Conservation (phyloP, 2,888 invertebrate species). For the Clitarchus hookeri region DNA sequence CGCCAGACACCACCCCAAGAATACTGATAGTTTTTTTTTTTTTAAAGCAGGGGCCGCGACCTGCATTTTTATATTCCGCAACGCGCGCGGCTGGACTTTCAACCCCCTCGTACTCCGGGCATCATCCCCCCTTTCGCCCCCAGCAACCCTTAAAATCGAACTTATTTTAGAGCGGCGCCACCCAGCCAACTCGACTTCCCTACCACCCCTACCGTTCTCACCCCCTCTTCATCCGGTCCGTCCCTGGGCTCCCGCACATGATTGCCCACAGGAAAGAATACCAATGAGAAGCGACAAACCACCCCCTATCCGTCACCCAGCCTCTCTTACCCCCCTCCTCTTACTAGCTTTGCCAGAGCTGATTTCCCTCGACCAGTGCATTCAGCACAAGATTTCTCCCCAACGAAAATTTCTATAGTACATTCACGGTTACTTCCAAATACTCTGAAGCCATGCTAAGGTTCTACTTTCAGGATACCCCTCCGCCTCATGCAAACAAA, state of each 20-base stretch:
- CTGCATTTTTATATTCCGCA: slow-evolving; percentile 21
- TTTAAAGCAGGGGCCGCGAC: neutral
- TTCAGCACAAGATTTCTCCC: neutral
- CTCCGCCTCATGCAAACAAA: too few species aligned
- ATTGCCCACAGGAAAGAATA: slow-evolving; percentile 5
- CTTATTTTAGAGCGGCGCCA: slow-evolving; percentile 16
- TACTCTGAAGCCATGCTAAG: too few species aligned
- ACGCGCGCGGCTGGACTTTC: neutral
- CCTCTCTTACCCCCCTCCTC: slow-evolving; percentile 37
- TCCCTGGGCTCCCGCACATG: slow-evolving; percentile 5
- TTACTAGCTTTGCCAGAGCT: slow-evolving; percentile 36
- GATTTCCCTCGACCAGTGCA: neutral
- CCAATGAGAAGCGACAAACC: slow-evolving; percentile 10
- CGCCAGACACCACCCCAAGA: slow-evolving; percentile 17
- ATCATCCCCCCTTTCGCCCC: neutral
- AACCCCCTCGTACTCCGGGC: neutral
- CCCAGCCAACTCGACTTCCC: slow-evolving; percentile 36
- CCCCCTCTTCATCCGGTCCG: slow-evolving; percentile 26
- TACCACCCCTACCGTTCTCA: slow-evolving; percentile 34
- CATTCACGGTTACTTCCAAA: too few species aligned
- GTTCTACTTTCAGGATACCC: too few species aligned
- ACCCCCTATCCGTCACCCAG: slow-evolving; percentile 10
- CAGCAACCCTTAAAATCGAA: neutral
- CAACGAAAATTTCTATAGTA: neutral
- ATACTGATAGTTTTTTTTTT: slow-evolving; percentile 23